Percentiles rank a stretch among this genome's conserved stretches.
Conservation (phyloP, 2,888 invertebrate species). For the Epirrhoe alternata region DNA sequence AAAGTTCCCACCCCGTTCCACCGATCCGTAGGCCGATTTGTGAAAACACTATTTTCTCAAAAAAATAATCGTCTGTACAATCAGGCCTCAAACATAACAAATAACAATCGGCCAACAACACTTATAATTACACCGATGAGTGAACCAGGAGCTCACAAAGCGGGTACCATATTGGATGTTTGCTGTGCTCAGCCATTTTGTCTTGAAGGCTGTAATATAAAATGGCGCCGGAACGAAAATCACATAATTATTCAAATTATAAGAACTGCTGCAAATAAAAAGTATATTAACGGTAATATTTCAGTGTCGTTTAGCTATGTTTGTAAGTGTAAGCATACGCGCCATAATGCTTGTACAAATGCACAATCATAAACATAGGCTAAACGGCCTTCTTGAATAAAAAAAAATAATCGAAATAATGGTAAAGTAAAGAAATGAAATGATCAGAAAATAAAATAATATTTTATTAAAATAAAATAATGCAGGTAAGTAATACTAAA, state of each 20-base stretch:
- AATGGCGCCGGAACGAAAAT: not conserved
- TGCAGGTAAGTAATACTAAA: not conserved
- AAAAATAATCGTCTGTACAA: slow-evolving; percentile 6
- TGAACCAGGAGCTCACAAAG: slow-evolving; percentile 1
- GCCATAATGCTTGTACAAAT: not conserved
- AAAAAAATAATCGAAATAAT: slow-evolving; percentile 1
- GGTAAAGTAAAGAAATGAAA: slow-evolving; percentile 12
- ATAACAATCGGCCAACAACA: slow-evolving; percentile 24
- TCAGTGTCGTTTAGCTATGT: not conserved
- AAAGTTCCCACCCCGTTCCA: slow-evolving; percentile 26
- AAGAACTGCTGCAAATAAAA: not conserved
- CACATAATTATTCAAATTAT: slow-evolving; percentile 5
- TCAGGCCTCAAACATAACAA: slow-evolving; percentile 23
- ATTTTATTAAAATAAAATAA: not conserved
- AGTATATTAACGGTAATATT: not conserved
- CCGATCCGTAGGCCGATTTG: slow-evolving; percentile 14
- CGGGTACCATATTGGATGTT: slow-evolving; percentile 15
- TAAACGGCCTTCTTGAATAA: not conserved
- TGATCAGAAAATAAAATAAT: slow-evolving; percentile 13
- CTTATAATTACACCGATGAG: slow-evolving; percentile 12
- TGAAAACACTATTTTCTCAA: slow-evolving; percentile 4
- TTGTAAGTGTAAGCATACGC: not conserved
- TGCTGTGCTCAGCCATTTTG: slow-evolving; percentile 23
- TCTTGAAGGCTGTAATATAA: slow-evolving; percentile 28
- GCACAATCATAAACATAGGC: not conserved